Evolutionary conservation across 2,888 invertebrate genomes (phyloP), one percentile per base, ranked within the genome.

Genomic region (Cephus pygmeus): DNA sequence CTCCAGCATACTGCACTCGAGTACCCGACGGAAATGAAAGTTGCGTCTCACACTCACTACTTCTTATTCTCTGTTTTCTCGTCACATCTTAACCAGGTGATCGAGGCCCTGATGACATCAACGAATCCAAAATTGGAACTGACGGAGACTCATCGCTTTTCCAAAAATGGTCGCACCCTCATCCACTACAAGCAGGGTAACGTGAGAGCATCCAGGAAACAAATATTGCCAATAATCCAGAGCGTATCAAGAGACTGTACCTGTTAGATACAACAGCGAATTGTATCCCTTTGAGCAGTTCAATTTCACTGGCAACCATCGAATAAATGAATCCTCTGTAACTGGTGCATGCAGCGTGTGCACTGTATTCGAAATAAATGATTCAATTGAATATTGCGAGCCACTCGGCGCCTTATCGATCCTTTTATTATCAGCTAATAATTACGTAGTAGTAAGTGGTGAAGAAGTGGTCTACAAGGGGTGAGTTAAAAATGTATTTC

Each of bases 171-270:
- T 31, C 12, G 31, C 33, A 31, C 12, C 15, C 15, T 71, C 15
- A 9, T 71, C 33, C 71, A 15, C 31, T 94, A 93, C 84, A 91
- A 90, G 12, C 95, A 95, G 84, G 86, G 88, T 0, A 95, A 96
- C 86, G 87, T 94, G 0, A 91, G 92, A 73, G 93, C 93, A 0
- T 94, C 95, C 0, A 92, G 96, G 35, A 96, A 96, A 88, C 95
- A 96, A 86, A 94, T 95, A 81, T 90, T 95, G 78, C 95, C 95
- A 0, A 92, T 95, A 34, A 85, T 95, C 23, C 93, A 92, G 83
- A 90, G 92, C n/a, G 92, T 93, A 78, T 79, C 84, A 80, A 81
- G 80, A 71, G 81, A 74, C 77, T 77, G 31, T 73, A 78, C 80
- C 79, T 81, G 69, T 69, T 81, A 56, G 56, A 23, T 56, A 56